Evolutionary conservation across 1,140 invertebrate species (phyloP), one percentile per base, ranked within the genome.

Genomic region (Bombus cullumanus): DNA sequence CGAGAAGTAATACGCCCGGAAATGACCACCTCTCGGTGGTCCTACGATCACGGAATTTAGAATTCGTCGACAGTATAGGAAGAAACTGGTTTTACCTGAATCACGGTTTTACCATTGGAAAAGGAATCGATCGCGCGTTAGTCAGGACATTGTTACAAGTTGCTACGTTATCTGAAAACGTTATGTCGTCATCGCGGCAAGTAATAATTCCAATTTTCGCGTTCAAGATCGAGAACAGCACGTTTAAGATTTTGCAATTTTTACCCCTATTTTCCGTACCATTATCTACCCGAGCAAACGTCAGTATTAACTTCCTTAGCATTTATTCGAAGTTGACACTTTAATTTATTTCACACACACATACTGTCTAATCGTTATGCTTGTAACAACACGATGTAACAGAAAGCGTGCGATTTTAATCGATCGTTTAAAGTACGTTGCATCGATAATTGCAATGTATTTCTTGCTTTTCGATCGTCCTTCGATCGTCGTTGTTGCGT

Each of bases 1-100:
- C 74, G 76, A 57, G 28, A 28, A 68, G 66, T 83, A 86, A 88
- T 41, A 47, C 76, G 79, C 73, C 81, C 88, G 90, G 87, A 91
- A 91, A 83, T 85, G 39, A 66, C 47, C 69, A 47, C 22, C 79
- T 34, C 18, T 13, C 68, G 59, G 66, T 74, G 71, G 53, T 59
- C 47, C 34, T 31, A 3, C 57, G 71, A 85, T 78, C 37, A 57
- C 41, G n/a, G 59, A 59, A 43, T 43, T 71, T 71, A 62, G 69
- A 85, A 81, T 85, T 57, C 53, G 78, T 81, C 75, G 37, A 47
- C 12, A 22, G 6, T 22, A 13, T 22, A 18, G 28, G 53, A 72
- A 15, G 62, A 37, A 85, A 80, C 77, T 85, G 68, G 68, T 85
- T 80, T 72, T 37, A 59, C 76, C 66, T 79, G 47, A 69, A 71